Percentiles rank a stretch among this genome's conserved stretches.
These are phyloP conservation scores for Drosophila mayri DNA, from an alignment of 1,140 invertebrate species.

Conservation along the genomic window DNA sequence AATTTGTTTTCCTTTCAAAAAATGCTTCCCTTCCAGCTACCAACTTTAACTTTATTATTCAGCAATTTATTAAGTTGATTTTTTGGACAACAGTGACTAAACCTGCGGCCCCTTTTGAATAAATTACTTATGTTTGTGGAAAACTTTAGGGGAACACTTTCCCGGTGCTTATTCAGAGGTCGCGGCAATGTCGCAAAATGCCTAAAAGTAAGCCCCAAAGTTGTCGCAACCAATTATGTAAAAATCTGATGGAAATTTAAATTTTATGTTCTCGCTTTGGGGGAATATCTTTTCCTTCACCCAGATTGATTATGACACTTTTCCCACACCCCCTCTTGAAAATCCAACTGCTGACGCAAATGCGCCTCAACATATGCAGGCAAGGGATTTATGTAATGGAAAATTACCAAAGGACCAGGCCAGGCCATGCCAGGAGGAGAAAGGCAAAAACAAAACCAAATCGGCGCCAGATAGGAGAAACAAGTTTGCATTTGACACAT, in stretches of 20 bases:
- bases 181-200: conserved; percentile 21
- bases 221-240: conserved; percentile 49
- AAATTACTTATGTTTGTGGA: conserved; percentile 26
- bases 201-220: conserved; percentile 13
- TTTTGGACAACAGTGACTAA: background rate
- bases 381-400: conserved; percentile 64
- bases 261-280: conserved; percentile 6
- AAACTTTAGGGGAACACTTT: conserved; percentile 17
- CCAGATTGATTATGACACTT: conserved; percentile 46
- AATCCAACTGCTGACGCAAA: conserved; percentile 54
- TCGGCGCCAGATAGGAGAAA: conserved; percentile 49
- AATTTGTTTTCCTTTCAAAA: background rate
- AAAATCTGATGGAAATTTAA: conserved; percentile 48
- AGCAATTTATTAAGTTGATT: conserved; percentile 9
- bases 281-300: too few relatives aligned
- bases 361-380: conserved; percentile 53
- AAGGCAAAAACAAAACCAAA: conserved; percentile 36
- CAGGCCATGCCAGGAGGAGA: background rate
- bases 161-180: conserved; percentile 7
- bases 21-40: background rate
- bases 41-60: conserved; percentile 8
- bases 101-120: background rate
- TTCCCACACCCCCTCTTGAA: background rate
- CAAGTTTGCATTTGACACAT: conserved; percentile 75
- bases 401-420: conserved; percentile 48